Evolutionary conservation across 2,797 vertebrate species (phyloP).

Genomic region (Carapus acus): DNA sequence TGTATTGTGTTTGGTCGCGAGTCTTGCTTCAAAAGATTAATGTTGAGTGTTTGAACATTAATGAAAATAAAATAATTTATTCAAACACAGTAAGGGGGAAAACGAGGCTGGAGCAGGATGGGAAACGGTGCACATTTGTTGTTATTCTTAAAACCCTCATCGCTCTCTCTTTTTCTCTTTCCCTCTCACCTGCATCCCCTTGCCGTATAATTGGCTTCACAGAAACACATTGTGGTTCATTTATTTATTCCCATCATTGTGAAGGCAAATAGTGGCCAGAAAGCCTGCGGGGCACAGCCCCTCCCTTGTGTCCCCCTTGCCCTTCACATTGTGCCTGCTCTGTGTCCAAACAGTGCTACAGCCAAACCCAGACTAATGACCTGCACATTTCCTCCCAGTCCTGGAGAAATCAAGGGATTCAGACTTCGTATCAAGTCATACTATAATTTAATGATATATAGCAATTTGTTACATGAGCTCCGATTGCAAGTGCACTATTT

Average conservation of each 20-base stretch:
- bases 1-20: not conserved
- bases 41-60: too few species aligned
- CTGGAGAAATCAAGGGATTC: slow-evolving; percentile 15
- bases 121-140: not conserved
- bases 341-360: slow-evolving; percentile 12
- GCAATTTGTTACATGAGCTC: too few species aligned
- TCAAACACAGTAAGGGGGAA: not conserved
- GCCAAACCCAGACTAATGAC: slow-evolving; percentile 16
- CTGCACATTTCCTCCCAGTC: not conserved
- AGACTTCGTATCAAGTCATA: not conserved
- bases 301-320: not conserved
- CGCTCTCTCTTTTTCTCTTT: slow-evolving; percentile 19
- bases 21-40: not conserved
- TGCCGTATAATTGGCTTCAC: slow-evolving; percentile 63
- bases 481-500: too few species aligned
- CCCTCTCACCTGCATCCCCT: slow-evolving; percentile 24
- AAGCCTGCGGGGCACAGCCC: slow-evolving; percentile 49
- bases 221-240: slow-evolving; percentile 65
- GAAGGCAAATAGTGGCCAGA: slow-evolving; percentile 55
- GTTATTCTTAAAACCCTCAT: slow-evolving; percentile 3
- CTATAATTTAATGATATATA: too few species aligned
- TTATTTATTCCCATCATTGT: slow-evolving; percentile 67
- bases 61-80: not conserved
- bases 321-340: slow-evolving; percentile 16
- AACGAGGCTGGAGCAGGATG: not conserved